Conservation (phyloP, 2,113 vertebrate species). For the Oophaga pumilio region DNA sequence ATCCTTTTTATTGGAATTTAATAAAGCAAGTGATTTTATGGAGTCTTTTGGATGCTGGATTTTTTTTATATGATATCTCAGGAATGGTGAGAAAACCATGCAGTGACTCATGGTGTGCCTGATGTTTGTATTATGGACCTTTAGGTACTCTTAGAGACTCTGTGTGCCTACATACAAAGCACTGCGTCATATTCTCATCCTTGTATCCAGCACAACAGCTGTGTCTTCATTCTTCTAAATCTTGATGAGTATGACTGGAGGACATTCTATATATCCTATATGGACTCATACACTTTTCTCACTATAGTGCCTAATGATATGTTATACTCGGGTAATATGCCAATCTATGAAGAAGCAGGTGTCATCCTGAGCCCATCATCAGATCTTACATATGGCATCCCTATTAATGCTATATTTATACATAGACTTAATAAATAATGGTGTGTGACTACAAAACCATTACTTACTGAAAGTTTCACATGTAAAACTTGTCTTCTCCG, state of each 20-base stretch:
- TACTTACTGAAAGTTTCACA: background rate
- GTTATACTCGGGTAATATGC: background rate
- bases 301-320: background rate
- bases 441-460: background rate
- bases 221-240: too few relatives aligned
- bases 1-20: too few relatives aligned
- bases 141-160: too few relatives aligned
- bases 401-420: background rate
- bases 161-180: too few relatives aligned
- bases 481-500: background rate
- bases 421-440: conserved; percentile 4
- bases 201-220: too few relatives aligned
- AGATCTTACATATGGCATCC: background rate
- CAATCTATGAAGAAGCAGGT: background rate
- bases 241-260: background rate
- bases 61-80: too few relatives aligned
- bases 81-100: too few relatives aligned
- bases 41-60: too few relatives aligned
- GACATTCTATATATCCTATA: background rate
- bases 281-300: background rate
- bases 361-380: background rate
- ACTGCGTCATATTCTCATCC: too few relatives aligned
- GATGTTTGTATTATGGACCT: too few relatives aligned
- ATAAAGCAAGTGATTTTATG: too few relatives aligned
- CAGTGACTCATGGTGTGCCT: too few relatives aligned